These are phyloP conservation scores for Phytoseiulus persimilis DNA, from an alignment of 2,888 invertebrate species.

Conservation along the genomic window DNA sequence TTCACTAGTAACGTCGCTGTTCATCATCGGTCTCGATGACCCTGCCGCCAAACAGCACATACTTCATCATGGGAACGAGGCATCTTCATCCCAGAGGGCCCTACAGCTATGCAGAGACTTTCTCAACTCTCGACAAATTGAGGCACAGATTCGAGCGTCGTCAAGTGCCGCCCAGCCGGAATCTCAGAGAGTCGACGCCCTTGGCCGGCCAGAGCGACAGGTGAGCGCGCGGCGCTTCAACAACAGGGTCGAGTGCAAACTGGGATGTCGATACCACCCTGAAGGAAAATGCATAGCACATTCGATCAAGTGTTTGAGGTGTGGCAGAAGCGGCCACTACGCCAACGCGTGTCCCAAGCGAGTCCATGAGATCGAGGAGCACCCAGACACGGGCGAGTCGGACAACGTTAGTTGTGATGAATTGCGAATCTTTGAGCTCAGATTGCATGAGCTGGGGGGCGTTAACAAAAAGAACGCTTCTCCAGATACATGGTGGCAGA, in stretches of 20 bases:
- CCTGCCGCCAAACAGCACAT: background rate
- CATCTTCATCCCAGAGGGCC: background rate
- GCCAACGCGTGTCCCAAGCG: background rate
- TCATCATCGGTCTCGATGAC: background rate
- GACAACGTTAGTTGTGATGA: background rate
- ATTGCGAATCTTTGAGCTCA: background rate
- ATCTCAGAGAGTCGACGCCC: background rate
- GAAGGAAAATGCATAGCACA: background rate
- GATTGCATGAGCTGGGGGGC: background rate
- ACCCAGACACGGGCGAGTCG: background rate
- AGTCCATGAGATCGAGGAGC: background rate
- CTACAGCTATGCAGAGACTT: background rate
- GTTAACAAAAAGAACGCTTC: background rate
- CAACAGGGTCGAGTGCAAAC: background rate
- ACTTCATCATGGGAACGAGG: background rate
- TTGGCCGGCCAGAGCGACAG: background rate
- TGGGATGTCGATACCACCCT: background rate
- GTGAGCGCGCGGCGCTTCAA: no score
- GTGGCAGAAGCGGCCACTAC: background rate
- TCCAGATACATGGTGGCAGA: background rate
- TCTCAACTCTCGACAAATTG: background rate
- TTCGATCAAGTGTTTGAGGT: background rate
- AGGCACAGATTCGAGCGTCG: background rate
- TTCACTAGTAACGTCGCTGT: background rate
- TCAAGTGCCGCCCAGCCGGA: no score